Conservation (phyloP, 92 coral and sea anemone species). For the Phenganax stokvisi region DNA sequence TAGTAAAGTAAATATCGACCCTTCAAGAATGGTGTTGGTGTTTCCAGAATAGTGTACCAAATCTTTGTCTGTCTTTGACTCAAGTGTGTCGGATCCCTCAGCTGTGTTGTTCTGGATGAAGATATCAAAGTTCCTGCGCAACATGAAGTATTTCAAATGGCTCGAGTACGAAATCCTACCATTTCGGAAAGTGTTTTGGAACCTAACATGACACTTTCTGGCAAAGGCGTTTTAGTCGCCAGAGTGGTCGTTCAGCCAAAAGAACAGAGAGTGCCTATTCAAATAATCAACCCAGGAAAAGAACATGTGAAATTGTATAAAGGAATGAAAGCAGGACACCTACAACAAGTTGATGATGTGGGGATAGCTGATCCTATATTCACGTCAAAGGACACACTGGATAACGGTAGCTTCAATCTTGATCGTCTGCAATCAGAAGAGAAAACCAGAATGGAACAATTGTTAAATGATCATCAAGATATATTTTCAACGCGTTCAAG, state of each 20-base stretch:
- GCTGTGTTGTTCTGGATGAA: slow-evolving; percentile 4
- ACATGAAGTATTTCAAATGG: background rate
- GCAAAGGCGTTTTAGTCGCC: no score
- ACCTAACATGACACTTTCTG: no score
- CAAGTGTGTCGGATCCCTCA: background rate
- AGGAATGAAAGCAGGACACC: no score
- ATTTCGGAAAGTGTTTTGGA: background rate
- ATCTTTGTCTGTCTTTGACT: background rate
- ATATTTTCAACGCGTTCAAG: background rate
- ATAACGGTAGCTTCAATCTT: background rate
- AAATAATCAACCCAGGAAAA: no score
- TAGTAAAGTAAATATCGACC: background rate
- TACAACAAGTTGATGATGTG: no score
- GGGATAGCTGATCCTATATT: background rate
- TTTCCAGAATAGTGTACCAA: background rate
- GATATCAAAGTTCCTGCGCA: background rate
- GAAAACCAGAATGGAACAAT: background rate
- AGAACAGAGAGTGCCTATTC: no score
- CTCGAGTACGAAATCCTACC: background rate
- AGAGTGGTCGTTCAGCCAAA: no score
- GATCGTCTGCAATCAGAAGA: background rate
- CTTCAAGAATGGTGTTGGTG: background rate
- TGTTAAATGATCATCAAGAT: background rate
- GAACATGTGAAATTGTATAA: no score
- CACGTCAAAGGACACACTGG: background rate